A percentile compares a stretch with the other conserved stretches of the same genome.
phyloP scores from a whole-genome alignment of 2,113 vertebrate species.

The Percopsis transmontana region DNA sequence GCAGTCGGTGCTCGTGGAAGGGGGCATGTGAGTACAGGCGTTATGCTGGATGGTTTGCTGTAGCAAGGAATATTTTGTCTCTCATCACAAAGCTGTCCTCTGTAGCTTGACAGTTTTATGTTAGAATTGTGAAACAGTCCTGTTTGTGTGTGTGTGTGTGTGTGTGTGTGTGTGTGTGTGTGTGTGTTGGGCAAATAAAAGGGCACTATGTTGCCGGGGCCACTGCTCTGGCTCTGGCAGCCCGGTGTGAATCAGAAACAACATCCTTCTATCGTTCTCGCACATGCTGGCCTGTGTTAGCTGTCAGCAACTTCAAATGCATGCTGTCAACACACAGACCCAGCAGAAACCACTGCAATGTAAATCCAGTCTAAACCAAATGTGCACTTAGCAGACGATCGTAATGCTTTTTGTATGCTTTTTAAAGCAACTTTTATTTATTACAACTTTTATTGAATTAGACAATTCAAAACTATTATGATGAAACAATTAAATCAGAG shows the following conservation, averaged over 20 bases:
- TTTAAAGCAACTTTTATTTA: no score
- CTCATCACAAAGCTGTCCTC: background rate
- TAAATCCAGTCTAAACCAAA: no score
- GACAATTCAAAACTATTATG: no score
- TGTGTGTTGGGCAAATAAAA: slow-evolving; percentile 3
- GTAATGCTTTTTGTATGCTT: no score
- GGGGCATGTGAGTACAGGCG: slow-evolving; percentile 87
- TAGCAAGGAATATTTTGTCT: background rate
- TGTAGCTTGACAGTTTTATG: slow-evolving; percentile 29
- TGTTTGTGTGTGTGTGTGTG: background rate
- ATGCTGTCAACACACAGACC: no score
- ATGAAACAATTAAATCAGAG: no score
- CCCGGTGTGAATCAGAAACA: slow-evolving; percentile 7
- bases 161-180: slow-evolving; percentile 19
- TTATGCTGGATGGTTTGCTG: background rate
- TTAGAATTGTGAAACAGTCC: background rate
- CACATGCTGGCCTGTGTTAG: background rate
- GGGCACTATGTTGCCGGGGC: slow-evolving; percentile 7
- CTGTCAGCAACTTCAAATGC: background rate
- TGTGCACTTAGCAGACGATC: no score
- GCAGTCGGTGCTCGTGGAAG: slow-evolving; percentile 86
- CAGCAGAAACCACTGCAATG: no score
- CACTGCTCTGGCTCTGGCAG: background rate
- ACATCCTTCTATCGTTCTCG: slow-evolving; percentile 1
- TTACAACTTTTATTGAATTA: no score